These are phyloP conservation scores for Myopa testacea DNA, from an alignment of 2,888 invertebrate species.

Conservation along the genomic window DNA sequence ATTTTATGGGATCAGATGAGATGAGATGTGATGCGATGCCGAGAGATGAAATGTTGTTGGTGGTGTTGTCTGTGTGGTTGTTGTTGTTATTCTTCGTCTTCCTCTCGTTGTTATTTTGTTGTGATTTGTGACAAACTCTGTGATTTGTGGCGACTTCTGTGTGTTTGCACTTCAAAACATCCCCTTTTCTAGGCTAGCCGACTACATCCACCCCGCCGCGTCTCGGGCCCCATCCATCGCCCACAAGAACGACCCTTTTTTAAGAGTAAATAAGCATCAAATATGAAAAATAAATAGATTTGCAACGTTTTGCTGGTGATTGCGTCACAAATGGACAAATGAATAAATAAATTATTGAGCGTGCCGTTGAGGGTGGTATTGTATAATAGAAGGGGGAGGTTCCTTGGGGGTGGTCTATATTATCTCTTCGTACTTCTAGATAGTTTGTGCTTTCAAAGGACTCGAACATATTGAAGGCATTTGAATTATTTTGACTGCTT, in stretches of 20 bases:
- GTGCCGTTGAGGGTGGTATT: background rate
- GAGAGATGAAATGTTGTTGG: too few relatives aligned
- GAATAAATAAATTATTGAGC: constrained; percentile 26
- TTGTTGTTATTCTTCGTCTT: constrained; percentile 10
- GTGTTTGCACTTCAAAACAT: background rate
- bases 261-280: background rate
- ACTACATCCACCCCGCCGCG: background rate
- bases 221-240: too few relatives aligned
- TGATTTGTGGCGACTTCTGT: too few relatives aligned
- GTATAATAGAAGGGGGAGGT: background rate
- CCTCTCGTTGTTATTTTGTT: constrained; percentile 8
- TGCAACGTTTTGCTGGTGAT: constrained; percentile 34
- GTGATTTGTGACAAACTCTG: constrained; percentile 9
- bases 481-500: background rate
- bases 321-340: constrained; percentile 33
- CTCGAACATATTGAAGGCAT: constrained; percentile 30
- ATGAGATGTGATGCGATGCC: too few relatives aligned
- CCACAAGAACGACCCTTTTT: background rate
- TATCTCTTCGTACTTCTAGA: too few relatives aligned
- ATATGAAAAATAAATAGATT: constrained; percentile 34
- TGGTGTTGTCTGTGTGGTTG: background rate
- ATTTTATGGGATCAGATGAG: background rate
- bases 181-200: background rate
- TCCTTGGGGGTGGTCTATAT: background rate
- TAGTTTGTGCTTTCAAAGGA: background rate